phyloP scores from a whole-genome alignment of 30 jellyfish, hydroid and myxozoan species.

The Aurelia aurita complex sp. Pacific region DNA sequence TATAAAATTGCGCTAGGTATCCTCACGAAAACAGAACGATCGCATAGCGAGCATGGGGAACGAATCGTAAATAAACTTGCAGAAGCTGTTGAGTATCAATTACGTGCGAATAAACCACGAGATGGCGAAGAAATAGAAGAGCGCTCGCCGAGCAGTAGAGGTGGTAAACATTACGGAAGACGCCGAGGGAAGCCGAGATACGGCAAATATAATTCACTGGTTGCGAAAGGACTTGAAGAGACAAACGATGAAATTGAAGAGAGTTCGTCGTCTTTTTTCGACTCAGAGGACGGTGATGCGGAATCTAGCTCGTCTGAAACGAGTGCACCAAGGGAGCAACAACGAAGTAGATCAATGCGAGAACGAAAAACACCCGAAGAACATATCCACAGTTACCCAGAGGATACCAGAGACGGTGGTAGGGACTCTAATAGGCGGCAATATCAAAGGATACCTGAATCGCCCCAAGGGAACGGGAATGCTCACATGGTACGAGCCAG shows the following conservation, averaged over 20 bases:
- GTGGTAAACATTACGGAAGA: background rate
- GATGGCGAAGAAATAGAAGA: background rate
- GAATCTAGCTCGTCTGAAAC: constrained; percentile 2
- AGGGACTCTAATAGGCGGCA: too few species aligned
- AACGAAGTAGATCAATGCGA: background rate
- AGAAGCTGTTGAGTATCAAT: constrained; percentile 72
- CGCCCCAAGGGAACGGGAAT: too few species aligned
- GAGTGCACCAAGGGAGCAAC: background rate
- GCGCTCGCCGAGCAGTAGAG: background rate
- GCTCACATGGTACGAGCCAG: too few species aligned
- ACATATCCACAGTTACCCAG: background rate
- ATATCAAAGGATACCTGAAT: too few species aligned
- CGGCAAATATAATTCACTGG: constrained; percentile 53
- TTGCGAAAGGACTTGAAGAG: constrained; percentile 87
- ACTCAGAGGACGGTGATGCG: background rate
- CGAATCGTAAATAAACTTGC: constrained; percentile 79
- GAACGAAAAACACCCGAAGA: background rate
- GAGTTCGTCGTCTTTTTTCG: constrained; percentile 2
- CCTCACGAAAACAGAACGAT: constrained; percentile 38
- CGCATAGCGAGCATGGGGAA: constrained; percentile 47
- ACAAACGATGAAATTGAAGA: constrained; percentile 31
- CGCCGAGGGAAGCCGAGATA: constrained; percentile 41
- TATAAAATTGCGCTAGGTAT: constrained; percentile 73
- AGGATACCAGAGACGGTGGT: background rate
- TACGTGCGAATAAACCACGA: background rate